Conservation (phyloP, 2,888 invertebrate species). For the Eupithecia centaureata region DNA sequence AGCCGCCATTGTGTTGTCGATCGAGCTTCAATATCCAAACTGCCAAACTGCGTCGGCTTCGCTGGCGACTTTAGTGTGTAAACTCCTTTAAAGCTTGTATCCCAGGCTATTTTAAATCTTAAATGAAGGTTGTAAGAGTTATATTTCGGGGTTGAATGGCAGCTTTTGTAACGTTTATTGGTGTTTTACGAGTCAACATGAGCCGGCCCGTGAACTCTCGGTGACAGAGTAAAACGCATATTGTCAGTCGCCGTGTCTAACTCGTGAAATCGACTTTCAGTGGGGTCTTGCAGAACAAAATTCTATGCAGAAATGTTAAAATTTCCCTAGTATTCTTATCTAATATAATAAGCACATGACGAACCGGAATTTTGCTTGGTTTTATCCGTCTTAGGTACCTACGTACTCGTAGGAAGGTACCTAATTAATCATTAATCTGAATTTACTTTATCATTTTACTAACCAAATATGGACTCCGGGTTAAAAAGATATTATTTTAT, state of each 20-base stretch:
- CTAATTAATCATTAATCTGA: not conserved
- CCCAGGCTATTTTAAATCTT: slow-evolving; percentile 34
- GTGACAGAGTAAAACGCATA: slow-evolving; percentile 74
- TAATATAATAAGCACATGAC: not conserved
- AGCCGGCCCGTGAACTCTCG: slow-evolving; percentile 67
- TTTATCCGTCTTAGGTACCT: not conserved
- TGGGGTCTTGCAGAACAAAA: slow-evolving; percentile 58
- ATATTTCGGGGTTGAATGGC: slow-evolving; percentile 29
- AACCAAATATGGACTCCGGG: too few species aligned
- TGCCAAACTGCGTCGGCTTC: not conserved
- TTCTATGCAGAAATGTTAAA: slow-evolving; percentile 31
- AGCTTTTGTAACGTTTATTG: slow-evolving; percentile 58
- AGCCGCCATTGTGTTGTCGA: not conserved
- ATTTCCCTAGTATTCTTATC: slow-evolving; percentile 10
- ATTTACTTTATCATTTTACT: not conserved
- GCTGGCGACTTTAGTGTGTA: not conserved
- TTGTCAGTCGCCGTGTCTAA: slow-evolving; percentile 81
- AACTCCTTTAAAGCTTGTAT: not conserved
- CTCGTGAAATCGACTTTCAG: slow-evolving; percentile 77
- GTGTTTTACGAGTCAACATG: slow-evolving; percentile 71
- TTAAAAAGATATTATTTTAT: too few species aligned
- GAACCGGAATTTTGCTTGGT: not conserved
- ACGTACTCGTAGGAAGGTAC: too few species aligned
- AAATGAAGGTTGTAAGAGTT: slow-evolving; percentile 19
- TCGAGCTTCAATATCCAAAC: not conserved